Percentiles rank a stretch among this genome's conserved stretches.
These are phyloP conservation scores for Oryzias woworae DNA, from an alignment of 2,113 vertebrate species.

Conservation along the genomic window DNA sequence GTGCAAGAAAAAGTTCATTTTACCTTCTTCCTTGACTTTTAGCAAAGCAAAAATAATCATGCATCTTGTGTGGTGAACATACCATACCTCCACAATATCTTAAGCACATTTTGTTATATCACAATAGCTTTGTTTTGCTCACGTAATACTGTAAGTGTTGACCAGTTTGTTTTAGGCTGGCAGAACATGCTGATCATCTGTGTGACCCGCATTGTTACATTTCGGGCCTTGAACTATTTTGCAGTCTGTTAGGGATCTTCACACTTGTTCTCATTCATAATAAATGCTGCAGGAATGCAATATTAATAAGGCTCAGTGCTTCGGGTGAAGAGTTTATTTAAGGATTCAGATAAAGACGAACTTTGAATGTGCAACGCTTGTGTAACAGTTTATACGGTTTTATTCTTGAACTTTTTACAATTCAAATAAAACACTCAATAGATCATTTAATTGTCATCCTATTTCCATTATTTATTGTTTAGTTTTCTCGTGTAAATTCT, in stretches of 20 bases:
- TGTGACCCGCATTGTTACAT: conserved; percentile 67
- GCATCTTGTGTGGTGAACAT: conserved; percentile 1
- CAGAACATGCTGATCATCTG: conserved; percentile 53
- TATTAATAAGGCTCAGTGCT: conserved; percentile 73
- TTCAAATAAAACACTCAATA: conserved; percentile 12
- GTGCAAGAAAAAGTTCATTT: conserved; percentile 14
- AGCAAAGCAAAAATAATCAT: conserved; percentile 10
- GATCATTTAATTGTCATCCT: conserved; percentile 4
- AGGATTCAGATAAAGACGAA: conserved; percentile 64
- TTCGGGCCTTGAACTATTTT: conserved; percentile 60
- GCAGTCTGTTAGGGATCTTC: conserved; percentile 65
- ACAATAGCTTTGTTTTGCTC: no score
- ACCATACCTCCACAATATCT: neutral
- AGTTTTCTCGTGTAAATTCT: no score
- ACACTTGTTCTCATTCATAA: conserved; percentile 80
- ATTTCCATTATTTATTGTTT: no score
- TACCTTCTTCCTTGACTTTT: conserved; percentile 33
- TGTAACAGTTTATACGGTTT: conserved; percentile 19
- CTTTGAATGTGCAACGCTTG: conserved; percentile 1
- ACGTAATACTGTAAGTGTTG: neutral
- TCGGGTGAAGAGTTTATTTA: conserved; percentile 65
- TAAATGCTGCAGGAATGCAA: conserved; percentile 71
- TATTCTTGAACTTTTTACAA: conserved; percentile 33
- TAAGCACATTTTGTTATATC: no score
- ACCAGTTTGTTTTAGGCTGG: conserved; percentile 35